A percentile compares a stretch with the other conserved stretches of the same genome.
Evolutionary conservation across 2,888 invertebrate genomes (phyloP).

Genomic region (Epirrita christyi): DNA sequence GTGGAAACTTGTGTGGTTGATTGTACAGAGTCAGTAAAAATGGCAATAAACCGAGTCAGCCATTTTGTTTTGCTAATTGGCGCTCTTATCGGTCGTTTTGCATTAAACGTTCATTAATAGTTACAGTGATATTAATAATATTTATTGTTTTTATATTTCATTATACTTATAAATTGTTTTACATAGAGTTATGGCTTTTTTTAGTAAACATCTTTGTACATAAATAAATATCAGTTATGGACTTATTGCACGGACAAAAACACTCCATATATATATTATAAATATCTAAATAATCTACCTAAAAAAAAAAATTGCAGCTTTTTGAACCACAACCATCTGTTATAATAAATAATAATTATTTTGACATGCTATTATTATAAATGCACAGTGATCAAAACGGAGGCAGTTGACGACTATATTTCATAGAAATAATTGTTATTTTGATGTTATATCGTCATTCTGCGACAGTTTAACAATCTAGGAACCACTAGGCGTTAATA

Average conservation of each 20-base stretch:
- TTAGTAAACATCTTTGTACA: not conserved
- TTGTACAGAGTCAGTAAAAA: constrained; percentile 50
- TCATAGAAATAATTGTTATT: constrained; percentile 10
- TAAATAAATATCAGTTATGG: not conserved
- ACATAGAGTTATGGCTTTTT: constrained; percentile 14
- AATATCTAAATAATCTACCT: not conserved
- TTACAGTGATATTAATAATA: constrained; percentile 65
- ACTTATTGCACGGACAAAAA: not conserved
- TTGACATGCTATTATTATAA: constrained; percentile 14
- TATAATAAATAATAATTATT: constrained; percentile 13
- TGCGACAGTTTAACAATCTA: constrained; percentile 14
- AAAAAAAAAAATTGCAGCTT: constrained; percentile 13
- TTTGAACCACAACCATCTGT: constrained; percentile 10
- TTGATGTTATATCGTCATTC: not conserved
- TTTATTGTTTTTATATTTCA: constrained; percentile 38
- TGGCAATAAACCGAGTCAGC: constrained; percentile 52
- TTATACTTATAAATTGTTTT: constrained; percentile 14
- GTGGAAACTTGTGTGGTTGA: constrained; percentile 12
- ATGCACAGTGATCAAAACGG: constrained; percentile 8
- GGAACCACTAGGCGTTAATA: constrained; percentile 4
- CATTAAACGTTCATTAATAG: constrained; percentile 72
- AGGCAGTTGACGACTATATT: constrained; percentile 8
- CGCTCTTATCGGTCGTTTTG: constrained; percentile 68
- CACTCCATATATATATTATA: not conserved
- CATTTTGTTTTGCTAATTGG: constrained; percentile 74